Evolutionary conservation across 1,140 invertebrate genomes (phyloP).

Genomic region (Kradibia gibbosae): DNA sequence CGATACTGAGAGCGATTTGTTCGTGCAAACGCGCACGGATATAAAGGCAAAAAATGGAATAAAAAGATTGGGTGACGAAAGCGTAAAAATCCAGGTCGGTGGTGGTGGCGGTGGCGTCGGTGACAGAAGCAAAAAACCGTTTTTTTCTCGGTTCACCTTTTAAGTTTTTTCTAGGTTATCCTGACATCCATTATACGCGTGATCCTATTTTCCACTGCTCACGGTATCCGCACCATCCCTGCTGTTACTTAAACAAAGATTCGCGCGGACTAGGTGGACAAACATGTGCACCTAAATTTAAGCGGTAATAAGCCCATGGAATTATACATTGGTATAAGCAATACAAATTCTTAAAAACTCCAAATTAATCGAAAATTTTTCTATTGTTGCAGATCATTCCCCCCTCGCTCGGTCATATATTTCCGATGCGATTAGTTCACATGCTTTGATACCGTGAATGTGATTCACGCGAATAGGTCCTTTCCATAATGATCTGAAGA

Average conservation of each 20-base stretch:
- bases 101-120: not conserved
- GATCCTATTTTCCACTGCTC: constrained; percentile 18
- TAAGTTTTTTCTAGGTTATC: constrained; percentile 54
- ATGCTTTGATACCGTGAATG: not conserved
- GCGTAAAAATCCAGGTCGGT: not conserved
- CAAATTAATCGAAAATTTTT: constrained; percentile 71
- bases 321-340: constrained; percentile 25
- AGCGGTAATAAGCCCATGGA: not conserved
- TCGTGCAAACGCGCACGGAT: constrained; percentile 42
- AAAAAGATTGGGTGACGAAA: constrained; percentile 38
- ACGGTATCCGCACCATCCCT: not conserved
- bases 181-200: constrained; percentile 46
- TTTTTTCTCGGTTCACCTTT: constrained; percentile 50
- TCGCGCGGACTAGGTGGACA: not conserved
- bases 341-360: constrained; percentile 55
- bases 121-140: constrained; percentile 16
- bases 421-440: constrained; percentile 47
- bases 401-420: not conserved
- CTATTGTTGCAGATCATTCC: constrained; percentile 16
- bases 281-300: not conserved
- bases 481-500: not conserved
- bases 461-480: constrained; percentile 14
- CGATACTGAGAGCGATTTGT: constrained; percentile 37
- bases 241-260: not conserved
- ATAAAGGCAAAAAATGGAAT: constrained; percentile 43